Evolutionary conservation across 2,888 invertebrate species (phyloP).

Genomic region (Ypsolopha sequella): DNA sequence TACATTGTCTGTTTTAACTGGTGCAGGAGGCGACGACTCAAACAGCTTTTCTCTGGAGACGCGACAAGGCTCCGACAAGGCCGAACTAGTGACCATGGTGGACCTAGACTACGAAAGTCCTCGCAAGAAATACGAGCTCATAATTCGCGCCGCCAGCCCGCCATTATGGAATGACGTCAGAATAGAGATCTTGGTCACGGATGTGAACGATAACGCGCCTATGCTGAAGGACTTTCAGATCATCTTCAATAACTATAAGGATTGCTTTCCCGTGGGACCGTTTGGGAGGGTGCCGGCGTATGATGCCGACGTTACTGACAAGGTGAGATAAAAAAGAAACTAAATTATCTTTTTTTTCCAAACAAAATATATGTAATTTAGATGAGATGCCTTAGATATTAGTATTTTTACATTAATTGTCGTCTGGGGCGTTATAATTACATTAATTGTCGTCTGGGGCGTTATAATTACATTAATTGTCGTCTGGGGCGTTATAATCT

Average conservation of each 20-base stretch:
- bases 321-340: too few relatives aligned
- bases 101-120: slow-evolving; percentile 97
- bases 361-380: too few relatives aligned
- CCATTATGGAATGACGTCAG: slow-evolving; percentile 90
- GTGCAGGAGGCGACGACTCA: slow-evolving; percentile 84
- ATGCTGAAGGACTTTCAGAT: slow-evolving; percentile 91
- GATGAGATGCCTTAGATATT: too few relatives aligned
- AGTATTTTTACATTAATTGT: too few relatives aligned
- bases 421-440: too few relatives aligned
- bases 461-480: too few relatives aligned
- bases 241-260: slow-evolving; percentile 95
- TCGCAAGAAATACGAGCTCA: slow-evolving; percentile 88
- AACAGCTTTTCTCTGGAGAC: slow-evolving; percentile 87
- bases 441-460: too few relatives aligned
- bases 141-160: slow-evolving; percentile 91
- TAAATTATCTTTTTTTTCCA: too few relatives aligned
- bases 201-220: slow-evolving; percentile 96
- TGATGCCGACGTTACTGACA: slow-evolving; percentile 95
- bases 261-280: slow-evolving; percentile 92
- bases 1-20: background rate
- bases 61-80: slow-evolving; percentile 85
- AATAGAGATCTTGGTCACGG: slow-evolving; percentile 90
- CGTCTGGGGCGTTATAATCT: too few relatives aligned
- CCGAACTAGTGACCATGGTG: slow-evolving; percentile 89
- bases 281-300: slow-evolving; percentile 93